phyloP scores from a whole-genome alignment of 1,140 invertebrate species.

The Drosophila bifasciata region DNA sequence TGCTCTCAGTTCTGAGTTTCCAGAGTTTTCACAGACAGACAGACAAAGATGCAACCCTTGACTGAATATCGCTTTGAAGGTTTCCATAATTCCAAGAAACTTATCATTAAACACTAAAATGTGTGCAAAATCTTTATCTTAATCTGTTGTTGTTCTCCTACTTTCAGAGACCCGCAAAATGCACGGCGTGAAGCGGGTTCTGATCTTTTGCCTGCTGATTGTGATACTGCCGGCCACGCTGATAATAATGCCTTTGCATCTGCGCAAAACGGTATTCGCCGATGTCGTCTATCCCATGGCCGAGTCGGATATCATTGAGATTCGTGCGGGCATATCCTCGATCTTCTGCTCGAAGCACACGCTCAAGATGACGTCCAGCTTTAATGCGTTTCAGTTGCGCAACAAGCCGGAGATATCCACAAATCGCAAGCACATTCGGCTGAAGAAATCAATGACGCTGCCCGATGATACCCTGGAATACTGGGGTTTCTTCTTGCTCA shows the following conservation, averaged over 20 bases:
- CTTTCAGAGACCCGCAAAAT: slow-evolving; percentile 88
- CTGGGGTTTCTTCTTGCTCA: slow-evolving; percentile 93
- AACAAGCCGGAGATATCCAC: slow-evolving; percentile 88
- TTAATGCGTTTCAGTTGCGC: slow-evolving; percentile 92
- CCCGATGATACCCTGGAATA: slow-evolving; percentile 94
- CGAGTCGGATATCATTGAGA: slow-evolving; percentile 92
- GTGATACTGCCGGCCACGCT: slow-evolving; percentile 89
- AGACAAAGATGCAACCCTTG: slow-evolving; percentile 65
- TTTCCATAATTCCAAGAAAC: slow-evolving; percentile 21
- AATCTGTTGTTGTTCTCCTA: slow-evolving; percentile 23
- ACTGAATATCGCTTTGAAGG: slow-evolving; percentile 80
- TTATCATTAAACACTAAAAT: slow-evolving; percentile 32
- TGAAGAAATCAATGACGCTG: slow-evolving; percentile 92
- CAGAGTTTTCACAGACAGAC: neutral
- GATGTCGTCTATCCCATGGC: slow-evolving; percentile 90
- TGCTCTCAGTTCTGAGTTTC: slow-evolving; percentile 20
- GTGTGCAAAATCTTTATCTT: slow-evolving; percentile 28
- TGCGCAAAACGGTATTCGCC: slow-evolving; percentile 89
- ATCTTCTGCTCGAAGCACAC: slow-evolving; percentile 91
- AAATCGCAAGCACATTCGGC: slow-evolving; percentile 89
- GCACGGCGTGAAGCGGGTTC: slow-evolving; percentile 89
- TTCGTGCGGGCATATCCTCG: slow-evolving; percentile 90
- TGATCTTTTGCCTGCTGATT: slow-evolving; percentile 90
- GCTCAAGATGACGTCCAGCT: slow-evolving; percentile 89
- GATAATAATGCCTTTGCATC: slow-evolving; percentile 90